phyloP scores from a whole-genome alignment of 2,797 vertebrate species.

The Pangasius mekongensis region DNA sequence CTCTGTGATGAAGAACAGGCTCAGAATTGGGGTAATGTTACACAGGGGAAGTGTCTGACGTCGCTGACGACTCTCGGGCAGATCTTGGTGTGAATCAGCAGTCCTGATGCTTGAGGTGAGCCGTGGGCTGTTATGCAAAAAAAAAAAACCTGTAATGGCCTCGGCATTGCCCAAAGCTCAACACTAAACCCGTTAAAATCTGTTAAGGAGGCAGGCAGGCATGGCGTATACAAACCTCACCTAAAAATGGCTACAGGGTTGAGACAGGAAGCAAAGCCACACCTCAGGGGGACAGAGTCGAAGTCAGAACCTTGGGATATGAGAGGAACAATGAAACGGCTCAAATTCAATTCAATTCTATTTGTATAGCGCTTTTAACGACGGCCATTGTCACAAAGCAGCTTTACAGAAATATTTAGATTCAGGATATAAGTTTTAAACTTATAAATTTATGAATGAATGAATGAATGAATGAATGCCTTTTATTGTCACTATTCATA shows the following conservation, averaged over 20 bases:
- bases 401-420: too few relatives aligned
- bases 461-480: too few relatives aligned
- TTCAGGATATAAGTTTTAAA: too few relatives aligned
- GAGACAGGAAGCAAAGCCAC: neutral
- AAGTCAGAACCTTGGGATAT: neutral
- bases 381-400: too few relatives aligned
- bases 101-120: constrained; percentile 10
- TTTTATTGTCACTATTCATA: too few relatives aligned
- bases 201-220: neutral
- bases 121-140: neutral
- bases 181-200: neutral
- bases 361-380: too few relatives aligned
- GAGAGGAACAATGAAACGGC: neutral
- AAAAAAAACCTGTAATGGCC: neutral
- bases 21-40: neutral
- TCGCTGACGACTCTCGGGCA: neutral
- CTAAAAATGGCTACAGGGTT: neutral
- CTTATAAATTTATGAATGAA: too few relatives aligned
- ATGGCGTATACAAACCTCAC: neutral
- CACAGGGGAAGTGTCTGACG: neutral
- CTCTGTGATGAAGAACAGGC: neutral
- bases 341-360: neutral
- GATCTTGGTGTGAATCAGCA: constrained; percentile 4
- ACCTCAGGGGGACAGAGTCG: neutral
- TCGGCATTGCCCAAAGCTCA: neutral